These are phyloP conservation scores for Acleris literana DNA, from an alignment of 2,888 invertebrate species.

Conservation along the genomic window DNA sequence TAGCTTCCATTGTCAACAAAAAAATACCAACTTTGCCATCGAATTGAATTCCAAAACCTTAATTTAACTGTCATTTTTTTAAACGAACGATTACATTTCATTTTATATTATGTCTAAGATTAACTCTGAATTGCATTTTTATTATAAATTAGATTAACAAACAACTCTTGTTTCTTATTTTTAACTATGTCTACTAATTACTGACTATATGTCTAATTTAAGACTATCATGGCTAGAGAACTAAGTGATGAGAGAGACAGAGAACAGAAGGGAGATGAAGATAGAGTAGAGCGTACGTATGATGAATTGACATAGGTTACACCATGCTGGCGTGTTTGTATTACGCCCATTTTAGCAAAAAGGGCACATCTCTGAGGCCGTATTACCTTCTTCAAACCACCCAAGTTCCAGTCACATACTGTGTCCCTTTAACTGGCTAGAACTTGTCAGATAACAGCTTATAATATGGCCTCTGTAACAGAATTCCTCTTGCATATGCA, in stretches of 20 bases:
- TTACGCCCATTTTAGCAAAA: background rate
- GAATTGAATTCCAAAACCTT: conserved; percentile 47
- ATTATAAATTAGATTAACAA: conserved; percentile 77
- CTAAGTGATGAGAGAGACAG: conserved; percentile 49
- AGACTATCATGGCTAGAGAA: conserved; percentile 68
- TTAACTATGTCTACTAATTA: conserved; percentile 69
- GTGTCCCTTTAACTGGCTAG: too few species aligned
- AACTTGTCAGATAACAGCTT: too few species aligned
- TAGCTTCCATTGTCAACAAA: conserved; percentile 40
- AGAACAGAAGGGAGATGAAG: conserved; percentile 47
- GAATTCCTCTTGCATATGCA: too few species aligned
- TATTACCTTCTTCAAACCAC: too few species aligned
- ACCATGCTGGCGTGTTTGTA: conserved; percentile 37
- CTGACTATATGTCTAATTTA: conserved; percentile 68
- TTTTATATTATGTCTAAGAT: conserved; percentile 70
- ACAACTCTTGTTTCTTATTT: conserved; percentile 72
- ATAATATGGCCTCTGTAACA: too few species aligned
- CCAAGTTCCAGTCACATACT: too few species aligned
- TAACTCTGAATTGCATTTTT: conserved; percentile 82
- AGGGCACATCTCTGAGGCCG: too few species aligned
- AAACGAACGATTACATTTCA: conserved; percentile 66
- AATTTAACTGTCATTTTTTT: conserved; percentile 60
- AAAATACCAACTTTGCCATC: conserved; percentile 61
- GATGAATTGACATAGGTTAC: conserved; percentile 62
- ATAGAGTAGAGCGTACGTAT: conserved; percentile 48